phyloP scores from a whole-genome alignment of 2,113 vertebrate species.

The Mobula hypostoma region DNA sequence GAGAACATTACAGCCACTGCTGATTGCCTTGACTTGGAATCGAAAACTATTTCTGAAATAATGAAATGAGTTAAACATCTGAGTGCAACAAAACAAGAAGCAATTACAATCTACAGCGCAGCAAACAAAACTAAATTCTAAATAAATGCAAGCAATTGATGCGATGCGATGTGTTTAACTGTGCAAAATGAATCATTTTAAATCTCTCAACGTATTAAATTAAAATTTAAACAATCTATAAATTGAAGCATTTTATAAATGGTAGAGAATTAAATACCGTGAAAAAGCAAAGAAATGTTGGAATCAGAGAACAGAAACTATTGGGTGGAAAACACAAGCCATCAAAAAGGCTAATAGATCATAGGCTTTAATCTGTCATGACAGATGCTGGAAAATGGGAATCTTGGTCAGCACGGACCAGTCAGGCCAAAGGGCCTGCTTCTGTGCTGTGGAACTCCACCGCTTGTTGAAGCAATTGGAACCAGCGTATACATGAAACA shows the following conservation, averaged over 20 bases:
- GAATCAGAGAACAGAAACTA: neutral
- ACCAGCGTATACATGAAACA: no score
- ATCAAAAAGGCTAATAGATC: neutral
- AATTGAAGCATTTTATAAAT: neutral
- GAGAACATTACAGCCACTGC: neutral
- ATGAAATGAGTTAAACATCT: neutral
- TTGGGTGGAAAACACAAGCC: neutral
- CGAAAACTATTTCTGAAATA: neutral
- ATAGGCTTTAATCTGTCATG: neutral
- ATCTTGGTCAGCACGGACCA: no score
- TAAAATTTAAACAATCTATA: neutral
- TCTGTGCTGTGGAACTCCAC: no score
- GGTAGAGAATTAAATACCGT: no score
- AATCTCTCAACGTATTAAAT: conserved; percentile 1
- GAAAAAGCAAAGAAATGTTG: neutral
- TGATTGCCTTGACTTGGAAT: neutral
- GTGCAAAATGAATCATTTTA: neutral
- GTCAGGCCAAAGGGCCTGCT: no score
- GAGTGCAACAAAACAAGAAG: neutral
- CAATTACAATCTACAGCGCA: neutral
- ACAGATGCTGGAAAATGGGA: no score
- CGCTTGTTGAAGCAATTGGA: no score
- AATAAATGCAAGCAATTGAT: neutral
- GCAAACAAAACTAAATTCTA: neutral
- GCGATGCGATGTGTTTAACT: conserved; percentile 1